A percentile compares a stretch with the other conserved stretches of the same genome.
phyloP scores from a whole-genome alignment of 2,113 vertebrate genomes.

The Aplodontia rufa region DNA sequence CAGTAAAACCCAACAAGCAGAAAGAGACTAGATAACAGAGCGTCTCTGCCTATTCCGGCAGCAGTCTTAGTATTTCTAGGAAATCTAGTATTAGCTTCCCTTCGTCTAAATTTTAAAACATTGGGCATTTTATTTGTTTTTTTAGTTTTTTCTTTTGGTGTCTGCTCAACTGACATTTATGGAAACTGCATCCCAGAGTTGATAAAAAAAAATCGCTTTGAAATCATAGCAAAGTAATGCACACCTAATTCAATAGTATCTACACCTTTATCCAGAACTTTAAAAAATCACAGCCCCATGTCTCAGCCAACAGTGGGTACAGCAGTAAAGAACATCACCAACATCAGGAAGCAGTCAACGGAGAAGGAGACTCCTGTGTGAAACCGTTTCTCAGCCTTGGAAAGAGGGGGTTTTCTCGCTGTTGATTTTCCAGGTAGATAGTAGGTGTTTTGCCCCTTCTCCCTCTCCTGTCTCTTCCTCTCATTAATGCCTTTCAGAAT shows the following conservation, averaged over 20 bases:
- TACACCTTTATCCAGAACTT: not conserved
- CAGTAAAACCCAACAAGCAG: not conserved
- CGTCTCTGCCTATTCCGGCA: not conserved
- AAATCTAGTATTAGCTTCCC: no score
- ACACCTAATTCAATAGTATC: not conserved
- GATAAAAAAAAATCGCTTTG: not conserved
- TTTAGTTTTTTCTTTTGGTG: not conserved
- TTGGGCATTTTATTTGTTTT: not conserved
- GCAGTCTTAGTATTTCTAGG: rapidly evolving
- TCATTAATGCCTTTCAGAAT: not conserved
- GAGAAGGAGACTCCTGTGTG: no score
- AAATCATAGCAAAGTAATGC: not conserved
- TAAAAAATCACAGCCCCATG: not conserved
- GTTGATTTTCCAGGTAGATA: not conserved
- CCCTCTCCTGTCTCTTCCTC: not conserved
- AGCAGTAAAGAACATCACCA: not conserved
- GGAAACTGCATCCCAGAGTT: not conserved
- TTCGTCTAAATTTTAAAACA: not conserved
- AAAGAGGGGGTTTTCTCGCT: not conserved
- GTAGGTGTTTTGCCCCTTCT: not conserved
- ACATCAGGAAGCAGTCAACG: not conserved
- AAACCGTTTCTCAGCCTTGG: not conserved
- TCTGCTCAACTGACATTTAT: not conserved
- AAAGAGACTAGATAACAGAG: not conserved
- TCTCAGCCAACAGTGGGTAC: not conserved